Evolutionary conservation across 1,140 invertebrate species (phyloP).

Genomic region (Calephelis nemesis): DNA sequence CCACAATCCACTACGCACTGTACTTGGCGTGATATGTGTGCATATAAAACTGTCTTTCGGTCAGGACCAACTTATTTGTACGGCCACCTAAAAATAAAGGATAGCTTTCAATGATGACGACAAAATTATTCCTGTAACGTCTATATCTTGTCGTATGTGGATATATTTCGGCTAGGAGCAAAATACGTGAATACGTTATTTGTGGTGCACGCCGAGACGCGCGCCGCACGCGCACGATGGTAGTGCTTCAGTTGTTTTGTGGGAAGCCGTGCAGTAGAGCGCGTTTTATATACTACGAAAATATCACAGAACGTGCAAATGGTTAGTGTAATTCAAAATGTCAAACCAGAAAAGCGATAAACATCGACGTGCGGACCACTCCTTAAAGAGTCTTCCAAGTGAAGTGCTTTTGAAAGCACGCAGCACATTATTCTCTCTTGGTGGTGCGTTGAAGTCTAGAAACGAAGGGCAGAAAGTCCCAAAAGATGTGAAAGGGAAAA

Average conservation of each 20-base stretch:
- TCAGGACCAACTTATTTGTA: not conserved
- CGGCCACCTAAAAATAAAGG: conserved; percentile 21
- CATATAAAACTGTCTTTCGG: not conserved
- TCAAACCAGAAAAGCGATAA: conserved; percentile 57
- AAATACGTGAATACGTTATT: conserved; percentile 68
- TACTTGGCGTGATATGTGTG: no score
- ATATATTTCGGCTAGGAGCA: conserved; percentile 17
- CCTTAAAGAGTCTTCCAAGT: conserved; percentile 55
- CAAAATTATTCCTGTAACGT: conserved; percentile 21
- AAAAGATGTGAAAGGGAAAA: conserved; percentile 53
- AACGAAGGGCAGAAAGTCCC: conserved; percentile 46
- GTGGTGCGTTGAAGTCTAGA: conserved; percentile 60
- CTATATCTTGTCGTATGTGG: conserved; percentile 20
- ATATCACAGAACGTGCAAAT: conserved; percentile 37
- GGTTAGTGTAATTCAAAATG: conserved; percentile 45
- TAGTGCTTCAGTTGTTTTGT: conserved; percentile 62
- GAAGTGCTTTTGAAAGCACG: conserved; percentile 66
- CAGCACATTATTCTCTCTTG: conserved; percentile 58
- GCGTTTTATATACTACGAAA: conserved; percentile 41
- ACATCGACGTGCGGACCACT: conserved; percentile 49
- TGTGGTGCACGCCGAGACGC: conserved; percentile 60
- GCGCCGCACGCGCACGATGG: conserved; percentile 67
- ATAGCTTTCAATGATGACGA: conserved; percentile 19
- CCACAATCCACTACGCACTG: no score
- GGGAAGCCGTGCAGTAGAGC: conserved; percentile 46